Base-by-base conservation (phyloP, 2,888 invertebrate genomes). In the Hyposoter dolosus region DNA sequence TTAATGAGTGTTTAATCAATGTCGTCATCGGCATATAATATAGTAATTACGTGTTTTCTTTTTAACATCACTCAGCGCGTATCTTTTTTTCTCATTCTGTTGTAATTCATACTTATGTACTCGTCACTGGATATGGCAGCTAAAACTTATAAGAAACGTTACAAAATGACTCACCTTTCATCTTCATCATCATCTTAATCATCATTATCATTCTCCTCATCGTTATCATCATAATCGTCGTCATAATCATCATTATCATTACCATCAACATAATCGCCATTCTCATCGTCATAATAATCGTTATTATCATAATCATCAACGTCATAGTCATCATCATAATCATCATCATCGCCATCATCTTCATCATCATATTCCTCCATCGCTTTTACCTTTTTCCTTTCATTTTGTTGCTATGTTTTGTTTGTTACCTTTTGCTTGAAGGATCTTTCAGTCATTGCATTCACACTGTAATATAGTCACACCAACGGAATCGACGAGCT, bases 121-220 rank as follows among this genome's bases (percentile, higher is more conserved):
- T 88, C 87, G 82, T 90, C 88, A 92, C 89, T 92, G 92, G 91
- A 93, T 93, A 93, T 93, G 93, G 92, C 93, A 93, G 91, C 93
- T 93, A 93, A 91, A 93, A 93, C 93, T 93, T 92, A 93, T 93
- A 91, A 92, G 92, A 94, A 90, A 92, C 91, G 90, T 93, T 94
- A 93, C 91, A 94, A 94, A 94, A 94, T 93, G 92, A 92, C 93
- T 92, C 90, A 91, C 89, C 90, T 89, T 90, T 91, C 90, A 88
- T 91, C 85, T 84, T 87, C 74, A 68, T 63, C 69, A 63, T 78
- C 77, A n/a, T 50, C 5, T 23, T 28, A 28, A 56, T 23, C 50
- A 47, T 84, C 74, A 56, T 56, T 5, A 40, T 40, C 5, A 1
- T 40, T 5, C 40, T 40, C 40, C 3, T 40, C 40, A 5, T 40